Conservation (phyloP, 2,113 vertebrate species). For the human (Homo sapiens) region DNA sequence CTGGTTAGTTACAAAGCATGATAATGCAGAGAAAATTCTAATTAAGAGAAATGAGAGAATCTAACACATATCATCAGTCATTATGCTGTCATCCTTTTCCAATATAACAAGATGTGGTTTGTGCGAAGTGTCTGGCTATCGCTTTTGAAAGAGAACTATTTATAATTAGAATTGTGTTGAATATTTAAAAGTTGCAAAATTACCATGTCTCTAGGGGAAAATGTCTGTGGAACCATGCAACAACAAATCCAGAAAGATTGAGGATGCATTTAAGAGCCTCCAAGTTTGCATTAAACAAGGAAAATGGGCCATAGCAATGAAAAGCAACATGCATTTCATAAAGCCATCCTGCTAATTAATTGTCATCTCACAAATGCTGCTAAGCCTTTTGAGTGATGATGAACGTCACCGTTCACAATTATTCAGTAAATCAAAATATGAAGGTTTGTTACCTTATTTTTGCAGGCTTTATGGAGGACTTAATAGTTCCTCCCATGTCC, state of each 20-base stretch:
- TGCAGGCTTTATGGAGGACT: not conserved
- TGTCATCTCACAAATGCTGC: not conserved
- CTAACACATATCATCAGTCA: conserved; percentile 64
- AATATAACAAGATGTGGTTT: conserved; percentile 17
- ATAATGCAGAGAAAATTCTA: conserved; percentile 59
- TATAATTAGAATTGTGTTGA: conserved; percentile 67
- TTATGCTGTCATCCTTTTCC: conserved; percentile 42
- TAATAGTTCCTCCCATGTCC: not conserved
- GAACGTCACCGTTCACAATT: not conserved
- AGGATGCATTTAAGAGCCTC: conserved; percentile 35
- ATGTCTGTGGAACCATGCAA: not conserved
- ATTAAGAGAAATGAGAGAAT: conserved; percentile 58
- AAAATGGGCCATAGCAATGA: conserved; percentile 35
- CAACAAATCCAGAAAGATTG: conserved; percentile 48
- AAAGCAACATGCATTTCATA: not conserved
- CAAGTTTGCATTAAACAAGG: conserved; percentile 1
- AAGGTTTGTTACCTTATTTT: not conserved
- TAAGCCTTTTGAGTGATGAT: not conserved
- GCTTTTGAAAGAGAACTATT: conserved; percentile 58
- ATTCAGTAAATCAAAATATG: not conserved
- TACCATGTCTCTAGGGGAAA: conserved; percentile 43
- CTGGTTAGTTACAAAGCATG: conserved; percentile 37
- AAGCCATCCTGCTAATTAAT: conserved; percentile 27
- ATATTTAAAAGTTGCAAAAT: conserved; percentile 71
- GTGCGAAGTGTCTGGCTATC: conserved; percentile 43